Evolutionary conservation across 2,888 invertebrate genomes (phyloP), one percentile per base, ranked within the genome.

Genomic region (Mamestra brassicae): DNA sequence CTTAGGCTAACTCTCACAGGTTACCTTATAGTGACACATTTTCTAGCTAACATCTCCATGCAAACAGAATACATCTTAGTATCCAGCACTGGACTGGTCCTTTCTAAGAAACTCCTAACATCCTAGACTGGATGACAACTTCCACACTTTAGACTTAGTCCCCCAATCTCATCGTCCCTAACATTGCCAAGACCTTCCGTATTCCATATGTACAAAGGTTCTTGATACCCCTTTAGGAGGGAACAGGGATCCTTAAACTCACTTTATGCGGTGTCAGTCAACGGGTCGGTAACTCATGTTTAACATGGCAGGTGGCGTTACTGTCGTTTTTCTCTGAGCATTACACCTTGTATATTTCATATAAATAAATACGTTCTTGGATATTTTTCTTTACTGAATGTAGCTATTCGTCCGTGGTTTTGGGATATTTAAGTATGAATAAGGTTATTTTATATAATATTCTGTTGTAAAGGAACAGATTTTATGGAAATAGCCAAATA

Each of bases 251-350:
- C 69, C 84, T 72, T 81, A 84, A 81, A 80, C 84, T 81, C 72
- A 36, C 61, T 83, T 78, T 73, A 65, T 69, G 63, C 65, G 60
- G 36, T 84, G 81, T 80, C 76, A 76, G 71, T 84, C 69, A 74
- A 34, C 64, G 71, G 76, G 66, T 72, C 62, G 60, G 81, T 84
- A 80, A 76, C 60, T 76, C 81, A 80, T 75, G 66, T 80, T 84
- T 66, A 84, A 71, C 80, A 72, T 69, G 84, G 67, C 84, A 80
- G 81, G 66, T 80, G 84, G 84, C 71, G 71, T 61, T 67, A 74
- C 38, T 75, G 71, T 67, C 80, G 36, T 61, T 58, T 68, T 62
- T 83, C 66, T 65, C 58, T 71, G 67, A 63, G 55, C n/a, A 68
- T 78, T 82, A 83, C 54, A 72, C 11, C 10, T 26, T 66, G 78